Evolutionary conservation across 2,797 vertebrate genomes (phyloP), one percentile per base, ranked within the genome.

Genomic region (Gadopsis bispinosus): DNA sequence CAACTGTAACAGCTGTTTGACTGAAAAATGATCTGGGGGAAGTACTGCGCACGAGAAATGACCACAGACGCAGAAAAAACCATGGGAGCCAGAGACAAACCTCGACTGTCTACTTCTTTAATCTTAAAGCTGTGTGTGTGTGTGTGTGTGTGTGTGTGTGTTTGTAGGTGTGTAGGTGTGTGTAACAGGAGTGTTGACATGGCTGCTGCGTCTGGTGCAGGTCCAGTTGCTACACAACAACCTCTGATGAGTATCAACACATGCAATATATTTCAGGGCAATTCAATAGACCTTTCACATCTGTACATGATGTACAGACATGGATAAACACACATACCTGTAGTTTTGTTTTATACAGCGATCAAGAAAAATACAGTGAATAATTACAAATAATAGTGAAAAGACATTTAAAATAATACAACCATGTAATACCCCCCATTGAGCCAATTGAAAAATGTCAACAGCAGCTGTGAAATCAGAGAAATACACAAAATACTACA

Each of bases 1-100:
- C 11, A 63, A 33, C 37, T 62, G 60, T 43, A 72, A 72, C 43
- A 79, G 59, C 59, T 56, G 41, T 61, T 11, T 13, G 12, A 20
- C 37, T 26, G n/a, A 51, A 14, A 5, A 61, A n/a, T 12, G 0
- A n/a, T 1, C 1, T 35, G 35, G 14, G 2, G 20, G 9, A 53
- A 33, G 37, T 1, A 7, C 31, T 37, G 17, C 2, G 0, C 29
- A 9, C 26, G 17, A 61, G 3, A n/a, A 70, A 50, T 16, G 2
- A 7, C 37, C 11, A 45, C 9, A 43, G 19, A 31, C 35, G 35
- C 0, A 31, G 37, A 4, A 35, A 45, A 50, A 61, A 17, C 3
- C 0, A 6, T 19, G 22, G 12, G 29, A 22, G 19, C 17, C 39
- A 35, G 9, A 19, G 19, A 45, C n/a, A 3, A 1, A 12, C 43